phyloP scores from a whole-genome alignment of 2,888 invertebrate genomes.

The Dryomyza anilis region DNA sequence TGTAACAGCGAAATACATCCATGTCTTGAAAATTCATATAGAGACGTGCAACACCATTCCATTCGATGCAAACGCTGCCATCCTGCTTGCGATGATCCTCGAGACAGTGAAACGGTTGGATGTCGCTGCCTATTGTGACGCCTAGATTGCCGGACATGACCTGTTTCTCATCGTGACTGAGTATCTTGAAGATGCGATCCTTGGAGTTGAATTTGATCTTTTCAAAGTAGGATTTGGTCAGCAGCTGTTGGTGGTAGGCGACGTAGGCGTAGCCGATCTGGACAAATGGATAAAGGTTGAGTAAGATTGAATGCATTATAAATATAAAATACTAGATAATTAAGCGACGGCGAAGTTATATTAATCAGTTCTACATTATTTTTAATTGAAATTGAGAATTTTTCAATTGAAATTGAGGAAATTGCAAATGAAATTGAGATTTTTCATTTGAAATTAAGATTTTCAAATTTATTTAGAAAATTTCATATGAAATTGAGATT shows the following conservation, averaged over 20 bases:
- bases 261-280: slow-evolving; percentile 81
- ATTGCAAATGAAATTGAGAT: too few species aligned
- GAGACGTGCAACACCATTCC: slow-evolving; percentile 77
- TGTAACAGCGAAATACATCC: slow-evolving; percentile 79
- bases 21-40: slow-evolving; percentile 70
- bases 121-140: slow-evolving; percentile 68
- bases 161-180: slow-evolving; percentile 73
- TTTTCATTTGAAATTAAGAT: too few species aligned
- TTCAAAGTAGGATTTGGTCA: slow-evolving; percentile 82
- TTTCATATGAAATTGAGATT: too few species aligned
- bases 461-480: too few species aligned
- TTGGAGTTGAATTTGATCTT: slow-evolving; percentile 83
- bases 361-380: too few species aligned
- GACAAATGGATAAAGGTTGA: too few species aligned
- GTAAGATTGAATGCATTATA: too few species aligned
- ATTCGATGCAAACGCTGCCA: slow-evolving; percentile 80
- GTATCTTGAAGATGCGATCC: slow-evolving; percentile 74
- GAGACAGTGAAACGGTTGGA: slow-evolving; percentile 73
- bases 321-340: background rate
- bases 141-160: slow-evolving; percentile 71
- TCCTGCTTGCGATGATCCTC: slow-evolving; percentile 66
- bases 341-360: background rate
- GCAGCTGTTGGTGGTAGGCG: slow-evolving; percentile 80
- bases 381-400: too few species aligned
- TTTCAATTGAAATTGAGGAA: too few species aligned